Percentiles rank a stretch among this genome's conserved stretches.
phyloP scores from a whole-genome alignment of 2,888 invertebrate genomes.

The Troilus luridus region DNA sequence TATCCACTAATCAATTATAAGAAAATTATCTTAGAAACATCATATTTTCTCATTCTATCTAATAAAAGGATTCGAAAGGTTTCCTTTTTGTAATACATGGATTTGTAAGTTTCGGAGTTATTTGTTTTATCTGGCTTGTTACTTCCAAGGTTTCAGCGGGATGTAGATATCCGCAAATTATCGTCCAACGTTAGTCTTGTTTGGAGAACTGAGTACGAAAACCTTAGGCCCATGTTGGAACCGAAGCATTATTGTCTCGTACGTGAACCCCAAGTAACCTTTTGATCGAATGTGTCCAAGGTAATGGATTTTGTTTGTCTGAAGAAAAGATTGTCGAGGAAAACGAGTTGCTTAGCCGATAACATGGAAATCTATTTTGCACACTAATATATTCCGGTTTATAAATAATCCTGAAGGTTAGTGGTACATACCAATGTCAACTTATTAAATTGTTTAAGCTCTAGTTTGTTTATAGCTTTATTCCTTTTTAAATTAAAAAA shows the following conservation, averaged over 20 bases:
- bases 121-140: not conserved
- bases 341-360: not conserved
- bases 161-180: not conserved
- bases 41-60: too few relatives aligned
- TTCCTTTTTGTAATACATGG: too few relatives aligned
- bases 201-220: not conserved
- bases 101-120: too few relatives aligned
- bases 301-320: conserved; percentile 3
- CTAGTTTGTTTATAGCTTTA: not conserved
- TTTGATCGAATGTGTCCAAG: not conserved
- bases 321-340: not conserved
- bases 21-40: too few relatives aligned
- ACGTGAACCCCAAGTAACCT: not conserved
- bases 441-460: not conserved
- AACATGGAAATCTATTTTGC: conserved; percentile 6
- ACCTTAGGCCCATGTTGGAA: not conserved
- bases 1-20: too few relatives aligned
- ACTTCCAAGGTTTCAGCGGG: not conserved
- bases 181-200: not conserved
- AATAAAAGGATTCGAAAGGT: too few relatives aligned
- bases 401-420: not conserved
- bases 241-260: not conserved
- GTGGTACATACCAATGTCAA: not conserved
- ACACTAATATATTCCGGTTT: not conserved
- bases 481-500: not conserved